These are phyloP conservation scores for Thumatha senex DNA, from an alignment of 2,888 invertebrate genomes.

Conservation along the genomic window DNA sequence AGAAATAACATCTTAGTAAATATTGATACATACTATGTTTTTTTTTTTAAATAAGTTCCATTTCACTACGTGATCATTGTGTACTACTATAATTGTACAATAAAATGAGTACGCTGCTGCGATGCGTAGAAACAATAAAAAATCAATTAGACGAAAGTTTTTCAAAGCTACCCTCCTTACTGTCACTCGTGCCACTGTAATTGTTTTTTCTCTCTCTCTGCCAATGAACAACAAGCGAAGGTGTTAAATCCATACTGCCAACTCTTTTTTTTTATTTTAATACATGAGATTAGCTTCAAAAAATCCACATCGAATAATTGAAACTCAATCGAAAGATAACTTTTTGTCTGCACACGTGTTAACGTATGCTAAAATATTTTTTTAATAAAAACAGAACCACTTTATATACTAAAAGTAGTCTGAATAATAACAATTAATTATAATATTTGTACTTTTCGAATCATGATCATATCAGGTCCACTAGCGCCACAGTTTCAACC, in stretches of 20 bases:
- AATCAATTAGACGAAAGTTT: constrained; percentile 3
- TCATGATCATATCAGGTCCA: constrained; percentile 23
- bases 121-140: constrained; percentile 16
- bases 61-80: constrained; percentile 19
- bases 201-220: too few relatives aligned
- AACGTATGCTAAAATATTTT: constrained; percentile 1
- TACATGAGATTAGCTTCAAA: not conserved
- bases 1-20: constrained; percentile 34
- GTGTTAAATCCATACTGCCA: too few relatives aligned
- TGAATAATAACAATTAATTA: constrained; percentile 12
- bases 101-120: constrained; percentile 8
- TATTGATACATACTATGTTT: constrained; percentile 31
- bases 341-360: not conserved
- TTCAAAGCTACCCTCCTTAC: not conserved
- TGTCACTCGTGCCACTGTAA: not conserved
- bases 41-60: constrained; percentile 31
- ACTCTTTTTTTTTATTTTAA: too few relatives aligned
- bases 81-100: constrained; percentile 35
- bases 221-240: too few relatives aligned
- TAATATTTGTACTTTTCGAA: constrained; percentile 31
- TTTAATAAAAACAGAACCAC: constrained; percentile 2
- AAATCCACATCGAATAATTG: not conserved
- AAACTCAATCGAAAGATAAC: not conserved
- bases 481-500: constrained; percentile 15
- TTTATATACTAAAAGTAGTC: constrained; percentile 2